Conservation (phyloP, 2,797 vertebrate genomes). For the Lindbergichthys nudifrons region DNA sequence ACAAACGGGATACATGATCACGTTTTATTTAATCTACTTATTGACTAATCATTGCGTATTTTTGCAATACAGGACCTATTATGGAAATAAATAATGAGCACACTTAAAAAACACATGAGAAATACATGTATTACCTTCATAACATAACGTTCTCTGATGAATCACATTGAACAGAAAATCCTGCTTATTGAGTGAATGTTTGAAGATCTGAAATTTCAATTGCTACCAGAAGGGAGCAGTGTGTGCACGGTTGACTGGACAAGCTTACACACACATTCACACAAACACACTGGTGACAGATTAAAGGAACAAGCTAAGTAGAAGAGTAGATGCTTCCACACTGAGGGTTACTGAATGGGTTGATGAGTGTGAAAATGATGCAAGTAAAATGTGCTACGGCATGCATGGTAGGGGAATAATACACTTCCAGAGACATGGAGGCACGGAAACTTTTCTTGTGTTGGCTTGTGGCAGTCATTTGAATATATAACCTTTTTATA, state of each 20-base stretch:
- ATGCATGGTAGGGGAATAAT: neutral
- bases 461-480: neutral
- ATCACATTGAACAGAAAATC: neutral
- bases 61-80: neutral
- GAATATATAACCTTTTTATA: neutral
- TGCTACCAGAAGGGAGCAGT: slow-evolving; percentile 61
- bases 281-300: neutral
- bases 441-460: neutral
- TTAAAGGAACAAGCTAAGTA: neutral
- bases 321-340: neutral
- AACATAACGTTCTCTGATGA: neutral
- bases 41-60: neutral
- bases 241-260: neutral
- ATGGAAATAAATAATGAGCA: neutral
- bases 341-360: no score
- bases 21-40: neutral
- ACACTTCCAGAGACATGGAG: neutral
- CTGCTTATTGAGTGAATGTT: neutral
- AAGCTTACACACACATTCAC: neutral
- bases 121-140: neutral
- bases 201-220: slow-evolving; percentile 18
- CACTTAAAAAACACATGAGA: no score
- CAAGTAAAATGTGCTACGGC: neutral
- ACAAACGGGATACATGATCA: neutral
- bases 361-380: neutral